Evolutionary conservation across 2,113 vertebrate genomes (phyloP), one percentile per base, ranked within the genome.

Genomic region (Lonchura striata): DNA sequence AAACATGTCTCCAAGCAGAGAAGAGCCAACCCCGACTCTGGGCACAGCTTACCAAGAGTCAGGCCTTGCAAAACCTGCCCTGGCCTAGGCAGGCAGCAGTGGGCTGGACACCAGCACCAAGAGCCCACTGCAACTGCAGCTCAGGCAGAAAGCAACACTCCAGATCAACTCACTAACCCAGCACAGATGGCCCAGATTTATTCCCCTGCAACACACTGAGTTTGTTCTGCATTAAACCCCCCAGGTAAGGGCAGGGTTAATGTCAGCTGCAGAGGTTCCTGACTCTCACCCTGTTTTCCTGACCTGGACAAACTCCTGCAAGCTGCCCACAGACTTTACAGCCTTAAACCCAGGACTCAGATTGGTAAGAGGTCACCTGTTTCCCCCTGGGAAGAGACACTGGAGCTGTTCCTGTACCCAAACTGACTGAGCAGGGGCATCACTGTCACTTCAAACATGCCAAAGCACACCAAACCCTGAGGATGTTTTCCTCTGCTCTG

Each of bases 341-440:
- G 49, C 39, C 66, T 70, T 49, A 60, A 77, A 61, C 6, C 24
- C 60, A 82, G 47, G 28, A 35, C 46, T 81, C 30, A 50, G 5
- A n/a, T 3, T 19, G n/a, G 4, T 2, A 17, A 12, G 28, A 33
- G 35, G 69, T 13, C 35, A 22, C n/a, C 9, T 1, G 0, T 41
- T 44, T 78, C 31, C 11, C 37, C 53, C 57, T 16, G 13, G 33
- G 61, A 54, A 64, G 44, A 52, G 23, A n/a, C 22, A 10, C 6
- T 53, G 25, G 47, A 30, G 20, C 20, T 35, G 57, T 33, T 68
- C 50, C 82, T 30, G 1, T 5, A 33, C 22, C 60, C 31, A 52
- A 52, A 27, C 35, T 0, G 1, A 35, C 31, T 22, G 13, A 60
- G 87, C 24, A 30, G 24, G 2, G 19, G 28, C 61, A 47, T 27